A percentile compares a stretch with the other conserved stretches of the same genome.
phyloP scores from a whole-genome alignment of 2,113 vertebrate genomes.

The Trogon melanurus region DNA sequence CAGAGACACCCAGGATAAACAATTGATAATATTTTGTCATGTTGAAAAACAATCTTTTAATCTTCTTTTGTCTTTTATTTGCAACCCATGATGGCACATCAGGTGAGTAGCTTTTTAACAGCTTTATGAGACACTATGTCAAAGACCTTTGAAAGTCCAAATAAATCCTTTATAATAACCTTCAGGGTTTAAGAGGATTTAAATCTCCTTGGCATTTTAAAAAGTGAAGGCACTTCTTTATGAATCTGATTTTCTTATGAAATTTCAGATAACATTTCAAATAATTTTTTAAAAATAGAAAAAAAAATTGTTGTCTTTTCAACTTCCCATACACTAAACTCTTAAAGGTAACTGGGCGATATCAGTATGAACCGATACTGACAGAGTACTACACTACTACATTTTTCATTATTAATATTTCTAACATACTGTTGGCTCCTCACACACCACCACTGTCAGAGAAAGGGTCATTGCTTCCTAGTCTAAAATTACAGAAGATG shows the following conservation, averaged over 20 bases:
- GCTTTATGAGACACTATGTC: not conserved
- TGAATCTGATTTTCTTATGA: not conserved
- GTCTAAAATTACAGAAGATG: not conserved
- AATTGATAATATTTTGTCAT: not conserved
- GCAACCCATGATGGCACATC: fast-evolving
- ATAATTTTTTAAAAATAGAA: not conserved
- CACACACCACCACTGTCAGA: not conserved
- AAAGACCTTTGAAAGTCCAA: not conserved
- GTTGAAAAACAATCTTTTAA: not conserved
- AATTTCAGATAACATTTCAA: not conserved
- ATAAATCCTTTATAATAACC: not conserved
- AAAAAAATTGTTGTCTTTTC: not conserved
- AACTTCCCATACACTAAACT: not conserved
- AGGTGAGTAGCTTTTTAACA: not conserved
- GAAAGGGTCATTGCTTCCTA: not conserved
- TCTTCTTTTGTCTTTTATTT: not conserved
- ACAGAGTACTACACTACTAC: not conserved
- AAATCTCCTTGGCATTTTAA: not conserved
- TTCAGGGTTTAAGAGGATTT: not conserved
- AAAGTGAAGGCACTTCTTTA: not conserved
- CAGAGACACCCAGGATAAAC: not conserved
- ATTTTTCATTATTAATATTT: not conserved
- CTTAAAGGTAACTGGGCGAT: not conserved
- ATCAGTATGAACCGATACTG: not conserved
- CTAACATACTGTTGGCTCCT: not conserved